Percentiles rank a stretch among this genome's conserved stretches.
Evolutionary conservation across 2,888 invertebrate species (phyloP).

Genomic region (Sarcophaga caerulescens): DNA sequence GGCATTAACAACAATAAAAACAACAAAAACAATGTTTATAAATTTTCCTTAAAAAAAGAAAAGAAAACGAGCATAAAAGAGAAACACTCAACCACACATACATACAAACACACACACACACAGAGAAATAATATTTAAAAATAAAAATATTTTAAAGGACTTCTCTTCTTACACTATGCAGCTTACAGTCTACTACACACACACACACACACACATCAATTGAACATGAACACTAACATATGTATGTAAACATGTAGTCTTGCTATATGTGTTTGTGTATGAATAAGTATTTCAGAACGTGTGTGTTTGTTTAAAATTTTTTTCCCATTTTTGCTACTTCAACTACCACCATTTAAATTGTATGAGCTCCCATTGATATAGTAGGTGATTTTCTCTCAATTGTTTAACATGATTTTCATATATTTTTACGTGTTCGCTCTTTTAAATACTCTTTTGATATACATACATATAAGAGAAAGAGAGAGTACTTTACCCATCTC

Average conservation of each 20-base stretch:
- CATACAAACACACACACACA: too few species aligned
- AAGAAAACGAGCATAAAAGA: not conserved
- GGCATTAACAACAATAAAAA: not conserved
- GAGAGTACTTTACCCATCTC: slow-evolving; percentile 15
- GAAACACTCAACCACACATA: not conserved
- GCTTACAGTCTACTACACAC: too few species aligned
- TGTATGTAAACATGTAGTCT: too few species aligned
- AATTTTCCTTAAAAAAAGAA: slow-evolving; percentile 12
- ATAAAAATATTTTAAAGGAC: too few species aligned
- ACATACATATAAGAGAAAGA: not conserved
- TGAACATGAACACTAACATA: too few species aligned
- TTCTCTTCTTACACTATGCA: too few species aligned
- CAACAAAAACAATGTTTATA: slow-evolving; percentile 36
- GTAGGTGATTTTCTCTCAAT: slow-evolving; percentile 62
- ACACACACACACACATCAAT: too few species aligned
- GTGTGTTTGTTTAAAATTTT: not conserved
- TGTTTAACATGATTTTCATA: slow-evolving; percentile 46
- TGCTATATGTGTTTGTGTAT: too few species aligned
- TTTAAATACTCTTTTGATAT: slow-evolving; percentile 39
- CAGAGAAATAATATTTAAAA: too few species aligned
- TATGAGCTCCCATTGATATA: slow-evolving; percentile 64
- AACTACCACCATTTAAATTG: slow-evolving; percentile 45
- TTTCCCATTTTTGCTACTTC: not conserved
- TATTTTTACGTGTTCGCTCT: slow-evolving; percentile 27
- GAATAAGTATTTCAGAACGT: not conserved